Conservation (phyloP, 2,797 vertebrate species). For the Chrysocyon brachyurus region DNA sequence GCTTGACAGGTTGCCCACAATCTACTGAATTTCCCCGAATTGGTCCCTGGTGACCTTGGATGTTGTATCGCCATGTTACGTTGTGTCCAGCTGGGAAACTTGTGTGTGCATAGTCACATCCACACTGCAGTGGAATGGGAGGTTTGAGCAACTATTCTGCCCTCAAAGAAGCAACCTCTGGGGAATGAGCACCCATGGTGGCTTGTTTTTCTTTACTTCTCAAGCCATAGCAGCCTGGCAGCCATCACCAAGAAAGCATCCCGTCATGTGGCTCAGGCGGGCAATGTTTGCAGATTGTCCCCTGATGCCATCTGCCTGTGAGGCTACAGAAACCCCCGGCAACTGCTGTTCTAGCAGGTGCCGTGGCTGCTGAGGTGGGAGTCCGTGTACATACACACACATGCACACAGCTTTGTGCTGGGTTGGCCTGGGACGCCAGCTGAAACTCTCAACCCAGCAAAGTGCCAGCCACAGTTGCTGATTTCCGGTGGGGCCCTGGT, state of each 20-base stretch:
- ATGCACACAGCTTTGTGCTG: not conserved
- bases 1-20: not conserved
- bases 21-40: conserved; percentile 42
- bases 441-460: conserved; percentile 61
- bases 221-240: conserved; percentile 67
- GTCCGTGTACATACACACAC: not conserved
- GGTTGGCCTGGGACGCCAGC: not conserved
- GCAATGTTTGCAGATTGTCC: conserved; percentile 74
- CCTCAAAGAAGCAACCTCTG: conserved; percentile 5
- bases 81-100: conserved; percentile 23
- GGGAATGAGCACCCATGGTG: not conserved
- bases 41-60: not conserved
- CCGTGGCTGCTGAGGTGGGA: conserved; percentile 54
- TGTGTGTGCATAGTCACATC: not conserved
- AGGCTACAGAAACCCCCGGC: conserved; percentile 65
- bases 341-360: conserved; percentile 76
- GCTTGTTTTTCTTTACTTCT: conserved; percentile 38
- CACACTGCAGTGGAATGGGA: conserved; percentile 5
- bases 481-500: conserved; percentile 77
- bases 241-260: conserved; percentile 52
- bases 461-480: conserved; percentile 57
- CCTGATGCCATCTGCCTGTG: conserved; percentile 75
- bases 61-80: not conserved
- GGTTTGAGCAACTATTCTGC: conserved; percentile 16
- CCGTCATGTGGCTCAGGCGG: conserved; percentile 32